phyloP scores from a whole-genome alignment of 2,113 vertebrate genomes.

The Dicrurus megarhynchus region DNA sequence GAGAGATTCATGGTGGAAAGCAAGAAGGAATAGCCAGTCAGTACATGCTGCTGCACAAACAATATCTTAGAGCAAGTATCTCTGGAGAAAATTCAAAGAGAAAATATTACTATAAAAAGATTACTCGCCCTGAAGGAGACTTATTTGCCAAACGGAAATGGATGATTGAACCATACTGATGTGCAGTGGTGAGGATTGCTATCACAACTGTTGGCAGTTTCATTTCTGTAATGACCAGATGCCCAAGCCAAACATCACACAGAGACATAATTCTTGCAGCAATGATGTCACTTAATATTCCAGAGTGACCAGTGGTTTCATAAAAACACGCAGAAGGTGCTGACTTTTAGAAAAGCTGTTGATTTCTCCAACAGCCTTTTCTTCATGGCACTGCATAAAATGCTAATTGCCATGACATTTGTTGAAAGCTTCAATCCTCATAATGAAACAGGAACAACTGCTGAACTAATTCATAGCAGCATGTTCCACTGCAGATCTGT shows the following conservation, averaged over 20 bases:
- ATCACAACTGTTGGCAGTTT: background rate
- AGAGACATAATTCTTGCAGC: constrained; percentile 10
- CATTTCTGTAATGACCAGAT: background rate
- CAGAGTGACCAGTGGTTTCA: constrained; percentile 23
- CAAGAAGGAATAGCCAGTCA: background rate
- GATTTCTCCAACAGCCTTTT: constrained; percentile 16
- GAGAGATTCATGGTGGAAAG: background rate
- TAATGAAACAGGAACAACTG: constrained; percentile 47
- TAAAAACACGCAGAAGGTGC: constrained; percentile 36
- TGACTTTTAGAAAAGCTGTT: constrained; percentile 45
- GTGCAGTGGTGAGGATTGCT: background rate
- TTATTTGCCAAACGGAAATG: constrained; percentile 32
- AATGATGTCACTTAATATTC: constrained; percentile 4
- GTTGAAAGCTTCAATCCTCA: constrained; percentile 51
- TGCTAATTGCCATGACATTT: constrained; percentile 56
- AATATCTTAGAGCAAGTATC: background rate
- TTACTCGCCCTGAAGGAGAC: background rate
- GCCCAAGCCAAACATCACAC: background rate
- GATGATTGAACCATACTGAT: constrained; percentile 8
- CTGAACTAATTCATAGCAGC: constrained; percentile 20
- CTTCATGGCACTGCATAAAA: constrained; percentile 47
- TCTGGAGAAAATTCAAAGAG: background rate
- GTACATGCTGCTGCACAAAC: background rate
- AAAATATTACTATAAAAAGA: background rate
- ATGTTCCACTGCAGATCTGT: background rate